phyloP scores from a whole-genome alignment of 1,140 invertebrate genomes.

The Sarcophaga peregrina region DNA sequence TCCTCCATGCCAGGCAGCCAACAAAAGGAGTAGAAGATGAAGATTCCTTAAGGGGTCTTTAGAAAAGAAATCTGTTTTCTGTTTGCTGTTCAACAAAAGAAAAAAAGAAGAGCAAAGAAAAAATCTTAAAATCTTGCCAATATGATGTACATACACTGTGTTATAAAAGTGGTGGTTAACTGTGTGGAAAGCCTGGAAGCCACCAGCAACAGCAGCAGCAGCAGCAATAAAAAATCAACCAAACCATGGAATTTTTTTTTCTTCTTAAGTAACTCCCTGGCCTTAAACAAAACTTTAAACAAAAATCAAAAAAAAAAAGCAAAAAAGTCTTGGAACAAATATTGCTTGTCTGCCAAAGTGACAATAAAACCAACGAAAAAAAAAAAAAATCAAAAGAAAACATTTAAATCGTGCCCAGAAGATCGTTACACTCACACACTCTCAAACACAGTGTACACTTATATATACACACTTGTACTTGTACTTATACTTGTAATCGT shows the following conservation, averaged over 20 bases:
- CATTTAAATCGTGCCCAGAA: slow-evolving; percentile 26
- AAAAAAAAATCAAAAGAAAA: neutral
- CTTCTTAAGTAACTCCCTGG: neutral
- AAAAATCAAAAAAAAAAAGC: neutral
- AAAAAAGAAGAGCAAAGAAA: neutral
- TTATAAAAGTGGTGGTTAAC: neutral
- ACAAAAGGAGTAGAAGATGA: neutral
- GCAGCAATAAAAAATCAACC: too few species aligned
- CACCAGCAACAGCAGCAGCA: too few species aligned
- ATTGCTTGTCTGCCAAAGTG: slow-evolving; percentile 14
- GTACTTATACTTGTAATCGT: neutral
- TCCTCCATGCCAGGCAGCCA: neutral
- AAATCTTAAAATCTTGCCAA: neutral
- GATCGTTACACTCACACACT: neutral
- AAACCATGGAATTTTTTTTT: neutral
- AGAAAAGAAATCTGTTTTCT: slow-evolving; percentile 22
- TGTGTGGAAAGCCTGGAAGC: slow-evolving; percentile 2
- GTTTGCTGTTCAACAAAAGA: neutral
- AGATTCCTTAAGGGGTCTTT: slow-evolving; percentile 6
- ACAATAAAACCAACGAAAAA: neutral
- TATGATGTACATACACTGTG: neutral
- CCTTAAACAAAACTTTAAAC: neutral
- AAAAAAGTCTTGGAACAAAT: neutral
- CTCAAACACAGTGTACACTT: neutral
- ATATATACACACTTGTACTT: neutral